Evolutionary conservation across 2,113 vertebrate genomes (phyloP).

Genomic region (Chamaea fasciata): DNA sequence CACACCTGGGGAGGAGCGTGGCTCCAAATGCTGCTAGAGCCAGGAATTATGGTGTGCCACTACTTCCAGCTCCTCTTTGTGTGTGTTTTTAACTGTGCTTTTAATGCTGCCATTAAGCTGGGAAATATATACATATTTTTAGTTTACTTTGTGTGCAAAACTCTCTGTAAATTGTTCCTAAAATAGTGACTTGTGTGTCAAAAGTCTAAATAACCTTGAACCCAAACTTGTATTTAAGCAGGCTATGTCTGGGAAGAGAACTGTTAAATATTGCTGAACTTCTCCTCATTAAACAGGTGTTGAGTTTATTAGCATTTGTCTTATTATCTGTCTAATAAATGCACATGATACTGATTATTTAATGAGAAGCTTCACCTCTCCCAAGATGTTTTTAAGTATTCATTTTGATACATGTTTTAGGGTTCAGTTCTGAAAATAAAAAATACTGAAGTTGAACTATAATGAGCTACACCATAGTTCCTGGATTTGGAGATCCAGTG

Average conservation of each 20-base stretch:
- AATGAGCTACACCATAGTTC: background rate
- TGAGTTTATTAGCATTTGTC: background rate
- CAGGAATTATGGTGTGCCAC: background rate
- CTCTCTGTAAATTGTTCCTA: background rate
- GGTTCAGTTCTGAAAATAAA: background rate
- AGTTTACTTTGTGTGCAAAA: background rate
- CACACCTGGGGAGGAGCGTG: background rate
- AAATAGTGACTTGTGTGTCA: background rate
- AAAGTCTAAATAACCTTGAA: background rate
- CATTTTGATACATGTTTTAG: background rate
- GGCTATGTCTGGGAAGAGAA: background rate
- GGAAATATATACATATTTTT: background rate
- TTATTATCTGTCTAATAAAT: background rate
- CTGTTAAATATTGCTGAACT: background rate
- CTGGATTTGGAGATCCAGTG: background rate
- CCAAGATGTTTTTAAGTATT: background rate
- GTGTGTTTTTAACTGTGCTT: rapidly evolving
- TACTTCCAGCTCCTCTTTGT: background rate
- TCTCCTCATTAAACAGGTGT: background rate
- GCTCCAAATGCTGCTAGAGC: background rate
- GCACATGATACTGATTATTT: background rate
- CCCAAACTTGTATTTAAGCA: background rate
- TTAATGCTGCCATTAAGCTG: background rate
- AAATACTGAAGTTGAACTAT: background rate
- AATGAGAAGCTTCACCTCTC: background rate